Percentiles rank a stretch among this genome's conserved stretches.
phyloP scores from a whole-genome alignment of 2,113 vertebrate genomes.

The Xyliphius kryptos region DNA sequence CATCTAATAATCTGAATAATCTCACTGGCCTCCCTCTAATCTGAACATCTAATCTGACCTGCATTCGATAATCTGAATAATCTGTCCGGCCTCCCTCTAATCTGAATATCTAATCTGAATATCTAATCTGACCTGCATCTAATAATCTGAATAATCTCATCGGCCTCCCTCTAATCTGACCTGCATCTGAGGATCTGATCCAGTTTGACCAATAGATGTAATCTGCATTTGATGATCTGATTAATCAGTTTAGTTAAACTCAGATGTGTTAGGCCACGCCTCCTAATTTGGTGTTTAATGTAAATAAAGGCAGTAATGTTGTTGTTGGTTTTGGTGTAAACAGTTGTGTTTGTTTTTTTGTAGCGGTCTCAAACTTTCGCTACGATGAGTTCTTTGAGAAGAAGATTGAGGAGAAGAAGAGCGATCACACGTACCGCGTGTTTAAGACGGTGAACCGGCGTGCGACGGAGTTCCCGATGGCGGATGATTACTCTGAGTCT shows the following conservation, averaged over 20 bases:
- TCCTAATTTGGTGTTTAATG: too few species aligned
- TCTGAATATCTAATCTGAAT: not conserved
- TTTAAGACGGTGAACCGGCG: conserved; percentile 94
- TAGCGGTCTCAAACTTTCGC: conserved; percentile 77
- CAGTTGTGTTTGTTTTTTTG: conserved; percentile 22
- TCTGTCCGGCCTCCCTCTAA: not conserved
- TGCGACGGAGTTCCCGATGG: conserved; percentile 87
- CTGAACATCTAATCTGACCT: not conserved
- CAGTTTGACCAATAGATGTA: too few species aligned
- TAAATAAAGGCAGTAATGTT: too few species aligned
- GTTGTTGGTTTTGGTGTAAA: not conserved
- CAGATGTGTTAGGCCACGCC: too few species aligned
- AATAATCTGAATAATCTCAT: too few species aligned
- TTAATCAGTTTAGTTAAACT: too few species aligned
- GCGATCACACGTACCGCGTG: conserved; percentile 89
- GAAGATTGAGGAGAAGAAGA: conserved; percentile 91
- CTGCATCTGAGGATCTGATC: too few species aligned
- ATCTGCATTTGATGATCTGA: too few species aligned
- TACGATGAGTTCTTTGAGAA: conserved; percentile 94
- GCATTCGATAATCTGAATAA: not conserved
- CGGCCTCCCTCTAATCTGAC: too few species aligned
- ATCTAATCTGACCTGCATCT: too few species aligned
- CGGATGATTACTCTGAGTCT: conserved; percentile 79
- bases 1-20: not conserved
- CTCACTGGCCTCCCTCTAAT: not conserved